Conservation (phyloP, 2,113 vertebrate species). For the Pachyramphus minor region DNA sequence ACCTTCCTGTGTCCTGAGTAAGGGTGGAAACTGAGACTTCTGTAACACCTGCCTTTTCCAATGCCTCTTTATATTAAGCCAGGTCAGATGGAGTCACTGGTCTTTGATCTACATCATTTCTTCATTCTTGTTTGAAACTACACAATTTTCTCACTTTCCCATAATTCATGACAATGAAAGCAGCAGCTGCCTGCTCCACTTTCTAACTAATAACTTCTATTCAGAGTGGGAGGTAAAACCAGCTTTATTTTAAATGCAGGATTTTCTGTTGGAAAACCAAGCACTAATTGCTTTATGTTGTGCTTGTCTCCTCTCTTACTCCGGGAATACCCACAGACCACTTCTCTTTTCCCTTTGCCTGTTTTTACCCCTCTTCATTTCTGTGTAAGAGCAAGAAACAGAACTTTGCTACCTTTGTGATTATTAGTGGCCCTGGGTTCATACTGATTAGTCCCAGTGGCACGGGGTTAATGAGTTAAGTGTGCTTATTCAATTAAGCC, state of each 20-base stretch:
- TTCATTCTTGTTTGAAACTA: slow-evolving; percentile 42
- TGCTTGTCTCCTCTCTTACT: neutral
- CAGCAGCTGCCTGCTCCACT: neutral
- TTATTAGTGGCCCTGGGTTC: slow-evolving; percentile 51
- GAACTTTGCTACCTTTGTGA: slow-evolving; percentile 59
- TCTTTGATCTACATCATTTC: slow-evolving; percentile 42
- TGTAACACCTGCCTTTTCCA: neutral
- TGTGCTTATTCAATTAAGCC: slow-evolving; percentile 76
- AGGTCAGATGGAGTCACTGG: neutral
- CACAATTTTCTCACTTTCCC: slow-evolving; percentile 2
- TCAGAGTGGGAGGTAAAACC: neutral
- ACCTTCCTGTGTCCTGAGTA: neutral
- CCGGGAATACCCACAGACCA: neutral
- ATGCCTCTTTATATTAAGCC: neutral
- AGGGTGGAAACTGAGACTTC: neutral
- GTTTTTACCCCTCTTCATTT: neutral
- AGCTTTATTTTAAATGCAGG: neutral
- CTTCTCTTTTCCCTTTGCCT: neutral
- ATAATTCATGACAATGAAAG: slow-evolving; percentile 31
- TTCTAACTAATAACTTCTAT: slow-evolving; percentile 30
- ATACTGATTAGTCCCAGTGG: slow-evolving; percentile 71
- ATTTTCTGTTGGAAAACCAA: neutral
- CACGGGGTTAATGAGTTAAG: slow-evolving; percentile 75
- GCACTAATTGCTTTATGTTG: neutral
- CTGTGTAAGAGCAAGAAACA: neutral